Percentiles rank a stretch among this genome's conserved stretches.
Conservation (phyloP, 2,113 vertebrate genomes). For the Clarias gariepinus region DNA sequence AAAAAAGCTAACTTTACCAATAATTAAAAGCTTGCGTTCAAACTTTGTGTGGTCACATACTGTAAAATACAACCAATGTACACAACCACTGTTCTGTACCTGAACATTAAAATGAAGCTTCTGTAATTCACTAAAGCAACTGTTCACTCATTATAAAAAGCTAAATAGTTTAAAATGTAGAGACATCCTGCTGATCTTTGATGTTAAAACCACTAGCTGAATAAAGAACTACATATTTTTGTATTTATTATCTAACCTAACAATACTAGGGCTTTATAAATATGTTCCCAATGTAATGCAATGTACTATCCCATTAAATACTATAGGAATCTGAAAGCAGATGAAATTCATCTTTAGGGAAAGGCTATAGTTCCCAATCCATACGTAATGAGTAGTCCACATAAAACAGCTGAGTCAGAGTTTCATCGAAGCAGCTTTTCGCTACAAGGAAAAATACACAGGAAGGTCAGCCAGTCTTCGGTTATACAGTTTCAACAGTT, state of each 20-base stretch:
- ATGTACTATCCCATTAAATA: slow-evolving; percentile 12
- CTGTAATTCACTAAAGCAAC: neutral
- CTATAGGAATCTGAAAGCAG: slow-evolving; percentile 22
- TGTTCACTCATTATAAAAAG: neutral
- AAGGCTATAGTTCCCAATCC: slow-evolving; percentile 25
- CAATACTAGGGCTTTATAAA: neutral
- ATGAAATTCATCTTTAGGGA: slow-evolving; percentile 18
- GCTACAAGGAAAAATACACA: slow-evolving; percentile 36
- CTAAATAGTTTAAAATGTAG: neutral
- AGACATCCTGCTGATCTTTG: neutral
- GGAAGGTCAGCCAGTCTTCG: slow-evolving; percentile 33
- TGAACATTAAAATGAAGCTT: neutral
- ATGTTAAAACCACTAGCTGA: neutral
- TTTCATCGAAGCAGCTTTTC: slow-evolving; percentile 35
- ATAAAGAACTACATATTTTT: neutral
- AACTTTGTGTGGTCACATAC: neutral
- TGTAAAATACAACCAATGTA: neutral
- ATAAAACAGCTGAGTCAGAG: slow-evolving; percentile 43
- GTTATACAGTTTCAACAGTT: slow-evolving; percentile 35
- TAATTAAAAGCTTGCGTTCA: neutral
- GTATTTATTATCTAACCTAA: neutral
- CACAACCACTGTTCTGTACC: neutral
- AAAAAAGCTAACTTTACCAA: neutral
- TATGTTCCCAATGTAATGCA: neutral
- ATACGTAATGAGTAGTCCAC: slow-evolving; percentile 26